Evolutionary conservation across 2,888 invertebrate species (phyloP), one percentile per base, ranked within the genome.

Genomic region (Eupithecia pulchellata): DNA sequence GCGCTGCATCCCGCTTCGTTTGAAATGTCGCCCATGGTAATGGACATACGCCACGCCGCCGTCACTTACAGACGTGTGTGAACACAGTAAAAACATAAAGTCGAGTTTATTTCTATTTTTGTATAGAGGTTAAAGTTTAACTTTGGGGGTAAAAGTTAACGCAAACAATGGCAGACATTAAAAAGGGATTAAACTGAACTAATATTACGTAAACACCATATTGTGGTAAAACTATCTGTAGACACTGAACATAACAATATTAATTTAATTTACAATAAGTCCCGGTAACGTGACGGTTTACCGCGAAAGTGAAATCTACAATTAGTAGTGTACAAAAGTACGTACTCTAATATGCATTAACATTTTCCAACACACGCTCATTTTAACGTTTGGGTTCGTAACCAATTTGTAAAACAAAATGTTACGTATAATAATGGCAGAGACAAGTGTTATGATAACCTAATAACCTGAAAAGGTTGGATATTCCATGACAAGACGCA

Each of bases 401-500:
- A 30, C n/a, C 47, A 36, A 57, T 36, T 57, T 36, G 27, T 67
- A n/a, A 62, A 69, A 66, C 81, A 82, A 82, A 83, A 81, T 75
- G 64, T 77, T 71, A 78, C 82, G 82, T 80, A 78, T 84, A n/a
- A 80, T 81, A 81, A 74, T 78, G 81, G 80, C 55, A 79, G 78
- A 82, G 79, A 81, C 81, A 82, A 61, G 66, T 80, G 82, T 84
- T 84, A 84, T 86, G 86, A 89, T 90, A 91, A 91, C 91, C 91
- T 86, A 89, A 91, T 91, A 89, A 90, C 90, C 91, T 87, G 83
- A 86, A 90, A 89, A 86, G 86, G 83, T 85, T 84, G 81, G 79
- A 79, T 86, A 81, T 92, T 91, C 91, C 93, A 92, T 93, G 93
- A 91, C 91, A 92, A 93, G 88, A 88, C 88, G 89, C 90, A 90